Evolutionary conservation across 92 coral and sea anemone genomes (phyloP), one percentile per base, ranked within the genome.

Genomic region (Actinernus sp.): DNA sequence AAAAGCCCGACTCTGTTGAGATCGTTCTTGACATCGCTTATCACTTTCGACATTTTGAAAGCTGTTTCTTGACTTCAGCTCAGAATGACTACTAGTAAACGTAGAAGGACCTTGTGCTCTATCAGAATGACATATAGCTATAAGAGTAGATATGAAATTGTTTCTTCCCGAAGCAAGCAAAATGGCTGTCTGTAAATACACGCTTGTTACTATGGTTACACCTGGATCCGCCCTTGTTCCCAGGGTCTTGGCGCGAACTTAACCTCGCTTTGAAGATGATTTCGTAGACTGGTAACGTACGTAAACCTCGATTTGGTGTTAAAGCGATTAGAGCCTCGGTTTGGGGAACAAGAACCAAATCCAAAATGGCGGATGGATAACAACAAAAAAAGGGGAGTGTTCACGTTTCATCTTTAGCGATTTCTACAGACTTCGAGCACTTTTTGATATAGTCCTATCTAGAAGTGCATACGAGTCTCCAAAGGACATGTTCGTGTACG

Each of bases 1-100:
- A 94, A 94, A 49, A 86, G 53, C 1, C 98, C 98, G 33, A 94
- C 93, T 47, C 98, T 80, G 55, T 91, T 94, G 40, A 94, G 60
- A 57, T 94, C 98, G 46, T 94, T 94, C 46, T 91, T 94, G 11
- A 66, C 72, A 8, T 90, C 98, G 38, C 6, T 44, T 0, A 70
- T 17, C 1, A 58, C 23, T 48, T 83, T 83, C 20, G 85, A 14
- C 90, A 77, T 84, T 23, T 79, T 68, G n/a, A 25, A 25, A 7
- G 41, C 8, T 7, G 7, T 36, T 36, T 36, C 14, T 36, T 36
- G 41, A 14, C 14, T 36, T 36, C 7, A 36, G 14, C 41, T 36
- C 14, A 36, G 14, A 36, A 36, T 36, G 14, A 36, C n/a, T n/a
- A n/a, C n/a, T n/a, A n/a, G n/a, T n/a, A n/a, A n/a, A n/a, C n/a